Conservation (phyloP, 2,797 vertebrate genomes). For the Tenualosa thibaudeaui region DNA sequence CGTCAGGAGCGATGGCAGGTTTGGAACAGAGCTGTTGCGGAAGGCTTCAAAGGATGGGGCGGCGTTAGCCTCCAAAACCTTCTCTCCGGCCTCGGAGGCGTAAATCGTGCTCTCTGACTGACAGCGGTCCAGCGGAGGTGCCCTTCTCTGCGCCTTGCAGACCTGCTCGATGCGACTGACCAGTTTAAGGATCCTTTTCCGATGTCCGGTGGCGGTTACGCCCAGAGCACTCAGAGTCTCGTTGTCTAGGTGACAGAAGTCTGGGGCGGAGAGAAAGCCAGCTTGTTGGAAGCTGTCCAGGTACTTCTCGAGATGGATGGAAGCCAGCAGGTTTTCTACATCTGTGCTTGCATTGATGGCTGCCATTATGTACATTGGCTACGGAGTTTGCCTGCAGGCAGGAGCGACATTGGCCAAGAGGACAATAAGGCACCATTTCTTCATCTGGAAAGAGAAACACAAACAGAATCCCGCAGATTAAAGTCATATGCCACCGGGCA, state of each 20-base stretch:
- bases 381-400: slow-evolving; percentile 48
- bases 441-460: slow-evolving; percentile 65
- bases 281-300: slow-evolving; percentile 79
- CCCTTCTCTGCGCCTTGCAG: slow-evolving; percentile 47
- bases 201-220: slow-evolving; percentile 89
- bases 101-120: slow-evolving; percentile 63
- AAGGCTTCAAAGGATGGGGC: slow-evolving; percentile 49
- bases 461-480: background rate
- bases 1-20: slow-evolving; percentile 57
- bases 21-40: slow-evolving; percentile 58
- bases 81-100: slow-evolving; percentile 29
- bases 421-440: slow-evolving; percentile 41
- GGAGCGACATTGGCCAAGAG: slow-evolving; percentile 58
- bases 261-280: slow-evolving; percentile 78
- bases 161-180: slow-evolving; percentile 64
- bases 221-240: slow-evolving; percentile 82
- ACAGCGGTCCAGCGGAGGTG: slow-evolving; percentile 58
- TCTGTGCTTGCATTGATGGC: slow-evolving; percentile 75
- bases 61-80: background rate
- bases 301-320: slow-evolving; percentile 91
- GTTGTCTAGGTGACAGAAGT: slow-evolving; percentile 78
- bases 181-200: slow-evolving; percentile 89
- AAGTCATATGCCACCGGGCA: background rate
- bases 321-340: slow-evolving; percentile 84
- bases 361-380: slow-evolving; percentile 77